Percentiles rank a stretch among this genome's conserved stretches.
phyloP scores from a whole-genome alignment of 2,888 invertebrate species.

The Drosophila pseudotakahashii region DNA sequence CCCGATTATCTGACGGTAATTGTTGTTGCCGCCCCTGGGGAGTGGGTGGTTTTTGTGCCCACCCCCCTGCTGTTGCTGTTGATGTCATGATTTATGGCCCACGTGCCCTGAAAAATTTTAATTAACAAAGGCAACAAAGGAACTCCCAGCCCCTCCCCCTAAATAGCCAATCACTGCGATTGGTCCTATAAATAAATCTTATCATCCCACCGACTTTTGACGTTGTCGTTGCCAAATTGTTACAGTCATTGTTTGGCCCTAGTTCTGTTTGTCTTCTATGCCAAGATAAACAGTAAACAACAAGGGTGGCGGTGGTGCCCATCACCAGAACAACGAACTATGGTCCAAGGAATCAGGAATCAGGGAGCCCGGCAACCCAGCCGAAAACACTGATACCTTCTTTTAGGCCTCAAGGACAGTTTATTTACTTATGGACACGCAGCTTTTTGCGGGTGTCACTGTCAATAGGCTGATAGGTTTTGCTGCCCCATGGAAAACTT shows the following conservation, averaged over 20 bases:
- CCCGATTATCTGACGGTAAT: conserved; percentile 51
- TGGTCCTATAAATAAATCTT: conserved; percentile 58
- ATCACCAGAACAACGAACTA: conserved; percentile 19
- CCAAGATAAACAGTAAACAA: conserved; percentile 67
- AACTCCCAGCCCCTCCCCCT: neutral
- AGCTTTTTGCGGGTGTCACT: conserved; percentile 60
- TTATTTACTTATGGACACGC: conserved; percentile 71
- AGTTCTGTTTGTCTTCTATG: conserved; percentile 69
- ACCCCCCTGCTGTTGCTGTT: conserved; percentile 44
- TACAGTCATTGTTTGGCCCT: conserved; percentile 53
- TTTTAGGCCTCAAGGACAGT: conserved; percentile 56
- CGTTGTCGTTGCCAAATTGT: conserved; percentile 50
- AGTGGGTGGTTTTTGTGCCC: conserved; percentile 13
- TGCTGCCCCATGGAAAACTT: conserved; percentile 3
- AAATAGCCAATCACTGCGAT: conserved; percentile 48
- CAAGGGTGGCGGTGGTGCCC: neutral
- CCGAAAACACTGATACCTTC: conserved; percentile 28
- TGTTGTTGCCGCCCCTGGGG: conserved; percentile 22
- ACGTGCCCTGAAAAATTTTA: conserved; percentile 70
- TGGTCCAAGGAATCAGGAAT: neutral
- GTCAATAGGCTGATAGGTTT: conserved; percentile 56
- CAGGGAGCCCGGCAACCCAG: conserved; percentile 19
- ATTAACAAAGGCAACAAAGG: conserved; percentile 58
- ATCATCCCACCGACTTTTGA: conserved; percentile 63
- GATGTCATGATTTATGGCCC: conserved; percentile 73